Evolutionary conservation across 35 echinoderm and acorn worm genomes (phyloP).

Genomic region (Apostichopus japonicus): DNA sequence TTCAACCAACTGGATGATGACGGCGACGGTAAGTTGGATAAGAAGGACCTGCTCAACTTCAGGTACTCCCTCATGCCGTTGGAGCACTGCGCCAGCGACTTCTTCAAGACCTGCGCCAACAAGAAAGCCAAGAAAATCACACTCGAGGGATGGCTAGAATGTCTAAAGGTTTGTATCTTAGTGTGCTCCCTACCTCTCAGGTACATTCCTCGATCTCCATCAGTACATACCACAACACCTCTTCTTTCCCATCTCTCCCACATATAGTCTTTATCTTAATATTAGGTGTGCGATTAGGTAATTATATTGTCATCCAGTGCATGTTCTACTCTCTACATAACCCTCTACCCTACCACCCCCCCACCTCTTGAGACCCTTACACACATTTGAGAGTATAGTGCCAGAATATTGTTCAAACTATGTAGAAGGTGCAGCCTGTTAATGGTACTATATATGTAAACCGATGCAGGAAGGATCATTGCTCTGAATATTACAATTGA

Average conservation of each 20-base stretch:
- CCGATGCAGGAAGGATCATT: too few species aligned
- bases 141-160: conserved; percentile 74
- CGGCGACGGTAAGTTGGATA: conserved; percentile 70
- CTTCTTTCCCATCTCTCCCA: too few species aligned
- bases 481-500: too few species aligned
- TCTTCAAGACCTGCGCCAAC: conserved; percentile 77
- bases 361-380: background rate
- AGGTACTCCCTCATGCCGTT: conserved; percentile 94
- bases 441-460: too few species aligned
- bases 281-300: too few species aligned
- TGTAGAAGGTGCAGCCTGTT: too few species aligned
- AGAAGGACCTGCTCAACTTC: conserved; percentile 79
- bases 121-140: conserved; percentile 68
- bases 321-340: background rate
- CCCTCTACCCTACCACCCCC: background rate
- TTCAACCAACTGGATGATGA: conserved; percentile 82
- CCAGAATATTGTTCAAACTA: too few species aligned
- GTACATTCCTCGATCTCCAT: too few species aligned
- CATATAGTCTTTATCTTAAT: too few species aligned
- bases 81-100: conserved; percentile 87
- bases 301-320: too few species aligned
- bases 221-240: too few species aligned
- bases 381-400: too few species aligned
- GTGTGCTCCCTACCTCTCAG: background rate
- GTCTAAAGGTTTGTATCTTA: conserved; percentile 64